Evolutionary conservation across 2,888 invertebrate species (phyloP), one percentile per base, ranked within the genome.

Genomic region (Andrena marginata): DNA sequence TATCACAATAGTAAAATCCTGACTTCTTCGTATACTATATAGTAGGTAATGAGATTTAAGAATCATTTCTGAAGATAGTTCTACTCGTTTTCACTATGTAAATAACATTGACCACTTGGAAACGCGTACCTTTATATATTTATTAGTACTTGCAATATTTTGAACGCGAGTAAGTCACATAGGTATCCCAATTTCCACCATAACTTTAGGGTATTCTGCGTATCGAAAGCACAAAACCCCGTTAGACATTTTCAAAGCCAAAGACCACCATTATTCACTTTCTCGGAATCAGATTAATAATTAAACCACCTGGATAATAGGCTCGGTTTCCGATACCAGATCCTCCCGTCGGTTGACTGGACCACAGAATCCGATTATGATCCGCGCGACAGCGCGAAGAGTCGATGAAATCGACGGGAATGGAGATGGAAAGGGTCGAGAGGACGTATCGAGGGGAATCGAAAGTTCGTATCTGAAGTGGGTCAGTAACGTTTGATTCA

Each of bases 401-500:
- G 54, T 51, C 63, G 63, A 75, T 71, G 42, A 60, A 49, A 60
- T 49, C 65, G 48, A 71, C 54, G 60, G 62, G 63, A 62, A 71
- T 74, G 31, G 75, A 73, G 75, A 77, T 54, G 65, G 75, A 72
- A 80, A 75, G 69, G 67, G 31, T 74, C 31, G 60, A 80, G 75
- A 80, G 73, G 81, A 71, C 70, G 77, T 72, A 73, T 64, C 71
- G 48, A 72, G 79, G 86, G 85, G 86, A 82, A 85, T 86, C 76
- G 85, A 85, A 88, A 83, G 85, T 85, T 81, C 74, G 73, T 80
- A 80, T 86, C 81, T 85, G 85, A 91, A 90, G 86, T 90, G 88
- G 90, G 90, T 90, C 76, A 90, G 90, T 91, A 88, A 89, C 89
- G 87, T 88, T 89, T 85, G 83, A 85, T 59, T 67, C 56, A 42